phyloP scores from a whole-genome alignment of 2,888 invertebrate genomes.

The Nudaria mundana region DNA sequence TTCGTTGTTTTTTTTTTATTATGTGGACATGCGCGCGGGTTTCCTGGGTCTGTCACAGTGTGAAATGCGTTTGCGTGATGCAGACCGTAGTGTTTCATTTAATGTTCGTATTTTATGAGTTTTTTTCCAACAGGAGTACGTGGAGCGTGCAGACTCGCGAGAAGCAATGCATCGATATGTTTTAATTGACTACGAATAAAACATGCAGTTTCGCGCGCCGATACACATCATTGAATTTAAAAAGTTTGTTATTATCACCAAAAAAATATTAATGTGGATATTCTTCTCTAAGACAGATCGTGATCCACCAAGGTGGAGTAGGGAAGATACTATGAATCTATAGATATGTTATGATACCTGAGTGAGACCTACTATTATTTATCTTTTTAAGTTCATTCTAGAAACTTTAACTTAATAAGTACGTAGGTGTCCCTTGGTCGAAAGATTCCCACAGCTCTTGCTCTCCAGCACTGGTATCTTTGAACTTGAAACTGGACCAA shows the following conservation, averaged over 20 bases:
- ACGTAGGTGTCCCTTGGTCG: too few relatives aligned
- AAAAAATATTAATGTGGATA: not conserved
- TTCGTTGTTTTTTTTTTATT: slow-evolving; percentile 24
- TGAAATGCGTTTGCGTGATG: slow-evolving; percentile 53
- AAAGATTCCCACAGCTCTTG: too few relatives aligned
- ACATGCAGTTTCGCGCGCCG: slow-evolving; percentile 61
- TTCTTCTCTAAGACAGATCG: too few relatives aligned
- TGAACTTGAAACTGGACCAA: too few relatives aligned
- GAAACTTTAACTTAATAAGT: too few relatives aligned
- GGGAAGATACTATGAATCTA: too few relatives aligned
- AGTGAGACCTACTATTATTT: too few relatives aligned
- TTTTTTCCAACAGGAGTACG: slow-evolving; percentile 67
- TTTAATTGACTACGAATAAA: slow-evolving; percentile 66
- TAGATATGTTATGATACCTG: too few relatives aligned
- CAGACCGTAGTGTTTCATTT: slow-evolving; percentile 62
- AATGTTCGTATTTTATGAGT: slow-evolving; percentile 78
- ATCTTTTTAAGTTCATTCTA: too few relatives aligned
- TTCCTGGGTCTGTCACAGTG: slow-evolving; percentile 42
- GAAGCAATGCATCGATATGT: slow-evolving; percentile 58
- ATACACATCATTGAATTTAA: slow-evolving; percentile 66
- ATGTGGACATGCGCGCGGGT: slow-evolving; percentile 40
- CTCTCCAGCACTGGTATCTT: too few relatives aligned
- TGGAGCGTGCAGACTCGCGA: slow-evolving; percentile 51
- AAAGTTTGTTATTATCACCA: slow-evolving; percentile 60
- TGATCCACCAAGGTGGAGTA: too few relatives aligned